phyloP scores from a whole-genome alignment of 2,797 vertebrate genomes.

The Crocidura indochinensis region DNA sequence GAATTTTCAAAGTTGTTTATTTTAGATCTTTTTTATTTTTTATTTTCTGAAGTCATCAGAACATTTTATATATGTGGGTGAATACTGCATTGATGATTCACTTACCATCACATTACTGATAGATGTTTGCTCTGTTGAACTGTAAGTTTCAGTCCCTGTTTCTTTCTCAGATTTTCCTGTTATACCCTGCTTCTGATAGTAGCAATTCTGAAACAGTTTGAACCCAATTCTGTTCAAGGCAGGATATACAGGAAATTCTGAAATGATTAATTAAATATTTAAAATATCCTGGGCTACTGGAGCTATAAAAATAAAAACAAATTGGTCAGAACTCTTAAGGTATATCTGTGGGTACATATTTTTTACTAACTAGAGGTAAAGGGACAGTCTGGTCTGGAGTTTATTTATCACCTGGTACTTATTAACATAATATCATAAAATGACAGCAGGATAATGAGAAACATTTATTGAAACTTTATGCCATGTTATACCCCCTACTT shows the following conservation, averaged over 20 bases:
- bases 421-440: neutral
- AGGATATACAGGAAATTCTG: constrained; percentile 24
- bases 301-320: neutral
- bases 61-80: constrained; percentile 81
- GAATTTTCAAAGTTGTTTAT: constrained; percentile 41
- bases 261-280: constrained; percentile 22
- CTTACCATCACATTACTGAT: constrained; percentile 74
- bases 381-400: neutral
- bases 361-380: neutral
- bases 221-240: constrained; percentile 43
- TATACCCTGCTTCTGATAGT: constrained; percentile 72
- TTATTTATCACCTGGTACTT: neutral
- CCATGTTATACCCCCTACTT: neutral
- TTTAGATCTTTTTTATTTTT: too few relatives aligned
- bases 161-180: constrained; percentile 70
- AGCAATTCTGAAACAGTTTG: constrained; percentile 18
- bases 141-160: constrained; percentile 66
- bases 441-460: neutral
- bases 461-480: neutral
- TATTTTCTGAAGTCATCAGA: constrained; percentile 60
- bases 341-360: neutral
- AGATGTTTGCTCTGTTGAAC: constrained; percentile 66
- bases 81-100: constrained; percentile 81
- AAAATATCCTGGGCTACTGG: neutral
- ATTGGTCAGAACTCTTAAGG: neutral